Evolutionary conservation across 2,113 vertebrate species (phyloP).

Genomic region (Rhynchomys soricoides): DNA sequence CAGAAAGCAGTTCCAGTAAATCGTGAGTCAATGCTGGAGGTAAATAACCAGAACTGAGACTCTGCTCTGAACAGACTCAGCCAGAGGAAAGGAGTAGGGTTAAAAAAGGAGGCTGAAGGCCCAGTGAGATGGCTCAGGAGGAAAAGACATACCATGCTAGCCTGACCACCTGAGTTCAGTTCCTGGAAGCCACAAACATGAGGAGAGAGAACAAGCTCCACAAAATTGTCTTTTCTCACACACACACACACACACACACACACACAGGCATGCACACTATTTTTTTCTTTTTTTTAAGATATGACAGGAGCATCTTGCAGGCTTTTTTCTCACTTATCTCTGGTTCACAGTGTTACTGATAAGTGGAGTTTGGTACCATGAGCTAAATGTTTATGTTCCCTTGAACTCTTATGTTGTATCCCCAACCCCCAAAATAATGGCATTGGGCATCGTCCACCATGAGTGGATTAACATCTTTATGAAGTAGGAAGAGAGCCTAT

Average conservation of each 20-base stretch:
- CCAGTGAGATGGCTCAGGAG: neutral
- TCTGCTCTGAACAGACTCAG: neutral
- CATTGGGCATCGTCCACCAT: neutral
- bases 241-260: too few relatives aligned
- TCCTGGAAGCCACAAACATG: neutral
- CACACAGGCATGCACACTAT: neutral
- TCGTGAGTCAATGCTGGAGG: neutral
- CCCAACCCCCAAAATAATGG: neutral
- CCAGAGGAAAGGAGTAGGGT: neutral
- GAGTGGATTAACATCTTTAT: neutral
- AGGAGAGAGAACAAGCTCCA: neutral
- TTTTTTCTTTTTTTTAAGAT: neutral
- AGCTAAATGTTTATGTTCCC: neutral
- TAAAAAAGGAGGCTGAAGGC: neutral
- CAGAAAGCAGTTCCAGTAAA: neutral
- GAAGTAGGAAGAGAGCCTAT: neutral
- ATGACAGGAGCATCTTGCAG: neutral
- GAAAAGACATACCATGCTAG: neutral
- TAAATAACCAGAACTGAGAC: neutral
- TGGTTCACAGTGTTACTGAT: neutral
- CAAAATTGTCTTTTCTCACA: neutral
- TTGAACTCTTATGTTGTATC: neutral
- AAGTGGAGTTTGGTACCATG: neutral
- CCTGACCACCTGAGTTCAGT: neutral
- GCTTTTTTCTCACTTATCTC: neutral